Evolutionary conservation across 2,797 vertebrate genomes (phyloP).

Genomic region (Heteromormyrus szaboi): DNA sequence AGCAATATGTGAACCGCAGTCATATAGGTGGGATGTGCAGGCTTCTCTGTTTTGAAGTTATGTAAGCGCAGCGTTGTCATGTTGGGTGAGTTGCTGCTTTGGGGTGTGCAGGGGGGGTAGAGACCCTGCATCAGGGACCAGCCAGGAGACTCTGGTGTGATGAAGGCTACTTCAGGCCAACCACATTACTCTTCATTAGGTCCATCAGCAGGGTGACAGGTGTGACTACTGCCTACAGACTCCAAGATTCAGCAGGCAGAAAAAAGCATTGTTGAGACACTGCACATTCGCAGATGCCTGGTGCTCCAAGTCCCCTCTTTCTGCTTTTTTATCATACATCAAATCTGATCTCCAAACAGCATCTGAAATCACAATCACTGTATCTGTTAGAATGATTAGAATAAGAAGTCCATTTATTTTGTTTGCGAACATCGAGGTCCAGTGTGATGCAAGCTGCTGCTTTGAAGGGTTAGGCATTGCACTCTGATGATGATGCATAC

Average conservation of each 20-base stretch:
- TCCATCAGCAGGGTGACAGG: neutral
- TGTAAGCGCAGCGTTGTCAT: neutral
- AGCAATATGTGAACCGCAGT: neutral
- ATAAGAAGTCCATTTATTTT: neutral
- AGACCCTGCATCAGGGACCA: neutral
- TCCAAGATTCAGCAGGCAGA: neutral
- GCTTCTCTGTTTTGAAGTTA: neutral
- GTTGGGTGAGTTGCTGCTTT: neutral
- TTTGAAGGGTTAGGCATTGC: neutral
- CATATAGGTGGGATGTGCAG: neutral
- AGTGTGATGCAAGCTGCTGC: neutral
- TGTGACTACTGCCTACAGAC: constrained; percentile 5
- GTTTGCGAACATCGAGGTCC: neutral
- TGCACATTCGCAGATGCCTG: neutral
- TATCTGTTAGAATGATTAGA: neutral
- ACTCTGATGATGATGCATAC: neutral
- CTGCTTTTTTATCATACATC: neutral
- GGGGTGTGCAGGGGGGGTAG: neutral
- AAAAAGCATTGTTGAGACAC: neutral
- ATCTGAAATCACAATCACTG: neutral
- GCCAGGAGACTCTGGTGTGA: neutral
- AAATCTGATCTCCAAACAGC: neutral
- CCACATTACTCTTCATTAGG: constrained; percentile 18
- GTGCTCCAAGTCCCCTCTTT: neutral
- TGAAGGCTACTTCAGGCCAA: neutral